These are phyloP conservation scores for Chalcosyrphus nemorum DNA, from an alignment of 2,888 invertebrate species.

Conservation along the genomic window DNA sequence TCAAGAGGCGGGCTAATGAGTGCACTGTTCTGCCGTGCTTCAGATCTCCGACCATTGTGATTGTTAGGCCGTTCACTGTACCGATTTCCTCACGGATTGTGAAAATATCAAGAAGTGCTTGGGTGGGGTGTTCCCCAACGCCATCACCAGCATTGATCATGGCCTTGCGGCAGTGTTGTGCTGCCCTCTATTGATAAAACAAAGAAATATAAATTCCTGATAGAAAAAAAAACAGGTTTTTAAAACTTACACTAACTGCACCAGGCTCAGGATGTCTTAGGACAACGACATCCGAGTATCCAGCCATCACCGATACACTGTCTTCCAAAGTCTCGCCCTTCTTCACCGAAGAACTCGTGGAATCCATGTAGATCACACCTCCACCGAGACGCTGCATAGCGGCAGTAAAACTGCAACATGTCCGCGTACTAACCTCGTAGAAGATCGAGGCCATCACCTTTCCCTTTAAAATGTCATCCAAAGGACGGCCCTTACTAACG, in stretches of 20 bases:
- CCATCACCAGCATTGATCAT: slow-evolving; percentile 99
- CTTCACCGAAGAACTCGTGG: slow-evolving; percentile 94
- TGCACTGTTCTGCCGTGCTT: slow-evolving; percentile 99
- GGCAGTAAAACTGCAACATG: slow-evolving; percentile 96
- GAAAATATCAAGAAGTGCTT: slow-evolving; percentile 98
- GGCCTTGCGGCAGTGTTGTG: slow-evolving; percentile 92
- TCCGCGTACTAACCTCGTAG: slow-evolving; percentile 98
- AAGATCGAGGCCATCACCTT: slow-evolving; percentile 98
- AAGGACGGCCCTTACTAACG: slow-evolving; percentile 90
- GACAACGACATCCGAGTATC: slow-evolving; percentile 96
- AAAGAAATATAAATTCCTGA: background rate
- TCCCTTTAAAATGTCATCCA: slow-evolving; percentile 94
- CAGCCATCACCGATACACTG: slow-evolving; percentile 92
- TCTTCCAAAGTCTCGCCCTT: slow-evolving; percentile 98
- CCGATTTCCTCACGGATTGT: slow-evolving; percentile 99
- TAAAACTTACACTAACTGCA: slow-evolving; percentile 89
- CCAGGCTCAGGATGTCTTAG: slow-evolving; percentile 96
- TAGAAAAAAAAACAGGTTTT: background rate
- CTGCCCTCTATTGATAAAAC: slow-evolving; percentile 86
- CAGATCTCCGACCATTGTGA: slow-evolving; percentile 99
- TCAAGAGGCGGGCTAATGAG: slow-evolving; percentile 95
- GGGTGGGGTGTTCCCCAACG: slow-evolving; percentile 98
- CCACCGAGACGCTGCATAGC: slow-evolving; percentile 99
- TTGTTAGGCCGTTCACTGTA: slow-evolving; percentile 97
- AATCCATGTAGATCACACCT: slow-evolving; percentile 94